These are phyloP conservation scores for Ferdinandea cuprea DNA, from an alignment of 2,888 invertebrate species.

Conservation along the genomic window DNA sequence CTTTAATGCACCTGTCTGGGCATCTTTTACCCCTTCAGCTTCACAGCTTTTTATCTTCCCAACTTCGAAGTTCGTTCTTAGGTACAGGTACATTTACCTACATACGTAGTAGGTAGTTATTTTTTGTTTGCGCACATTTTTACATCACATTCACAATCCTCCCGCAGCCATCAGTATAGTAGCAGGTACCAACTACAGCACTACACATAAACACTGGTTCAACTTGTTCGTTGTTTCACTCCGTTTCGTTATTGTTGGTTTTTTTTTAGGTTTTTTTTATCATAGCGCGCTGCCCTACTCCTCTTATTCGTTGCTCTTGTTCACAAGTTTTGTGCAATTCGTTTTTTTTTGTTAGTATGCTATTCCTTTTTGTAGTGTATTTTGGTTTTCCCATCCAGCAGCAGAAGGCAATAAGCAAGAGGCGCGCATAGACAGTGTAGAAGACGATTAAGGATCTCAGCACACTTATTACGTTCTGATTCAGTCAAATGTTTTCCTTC, in stretches of 20 bases:
- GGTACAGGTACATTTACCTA: too few species aligned
- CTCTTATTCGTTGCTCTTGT: constrained; percentile 33
- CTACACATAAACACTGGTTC: constrained; percentile 51
- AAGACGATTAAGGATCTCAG: constrained; percentile 70
- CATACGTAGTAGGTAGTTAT: too few species aligned
- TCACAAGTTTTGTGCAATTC: constrained; percentile 31
- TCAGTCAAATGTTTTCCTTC: constrained; percentile 72
- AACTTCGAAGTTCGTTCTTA: too few species aligned
- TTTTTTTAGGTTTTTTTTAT: constrained; percentile 39
- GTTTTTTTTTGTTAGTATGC: constrained; percentile 42
- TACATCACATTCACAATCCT: constrained; percentile 14
- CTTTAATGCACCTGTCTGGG: constrained; percentile 37
- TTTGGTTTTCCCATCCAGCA: constrained; percentile 50
- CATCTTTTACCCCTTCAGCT: constrained; percentile 1
- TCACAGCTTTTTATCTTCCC: constrained; percentile 14
- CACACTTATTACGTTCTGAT: constrained; percentile 66
- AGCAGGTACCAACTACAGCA: constrained; percentile 16
- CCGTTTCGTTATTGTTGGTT: constrained; percentile 28
- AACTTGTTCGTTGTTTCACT: constrained; percentile 63
- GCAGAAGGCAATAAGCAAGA: constrained; percentile 42
- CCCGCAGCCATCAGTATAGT: too few species aligned
- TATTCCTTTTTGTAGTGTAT: constrained; percentile 45
- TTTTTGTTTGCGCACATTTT: constrained; percentile 29
- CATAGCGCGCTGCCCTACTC: constrained; percentile 51
- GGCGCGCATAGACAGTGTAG: constrained; percentile 56